Base-by-base conservation (phyloP, 2,113 vertebrate species). In the Macquaria ambigua region DNA sequence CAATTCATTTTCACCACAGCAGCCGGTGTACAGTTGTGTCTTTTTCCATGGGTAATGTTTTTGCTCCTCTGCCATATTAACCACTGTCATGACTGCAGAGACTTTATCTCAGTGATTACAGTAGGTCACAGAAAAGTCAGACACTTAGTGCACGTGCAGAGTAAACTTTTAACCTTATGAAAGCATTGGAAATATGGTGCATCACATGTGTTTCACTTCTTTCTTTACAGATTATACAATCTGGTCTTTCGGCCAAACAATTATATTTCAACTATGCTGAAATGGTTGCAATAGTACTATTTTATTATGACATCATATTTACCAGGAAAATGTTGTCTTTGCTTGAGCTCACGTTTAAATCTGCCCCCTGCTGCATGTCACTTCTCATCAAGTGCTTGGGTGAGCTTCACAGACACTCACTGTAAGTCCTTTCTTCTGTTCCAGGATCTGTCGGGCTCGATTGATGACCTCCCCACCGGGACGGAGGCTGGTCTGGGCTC, bases 361-460 rank as follows among this genome's bases (percentile, higher is more conserved):
- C 23, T 64, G 69, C 74, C 81, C 78, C 86, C 84, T 82, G 82
- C 86, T 83, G 79, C 82, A 55, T 58, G 84, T 70, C 90, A 61
- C 76, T 53, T 74, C 71, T 86, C 72, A 39, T 90, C 69, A 81
- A 73, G 90, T 21, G 82, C 82, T 76, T 72, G 78, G 76, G 23
- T 41, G 81, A 87, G 69, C 58, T 82, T 86, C 71, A 53, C 61
- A 79, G 77, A 86, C 50, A 74, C 88, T 92, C 73, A 86, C 68
- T 20, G 21, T 55, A 4, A 11, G 64, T 50, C 83, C 62, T 80
- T n/a, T 79, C 70, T 86, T 90, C 76, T 89, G 77, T 82, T 91
- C 83, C 95, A 99, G 98, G 98, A 99, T 94, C 96, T 99, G 90
- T 99, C 98, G 83, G 98, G 98, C 93, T 97, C 98, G 68, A 99